Evolutionary conservation across 2,113 vertebrate species (phyloP), one percentile per base, ranked within the genome.

Genomic region (Lepus americanus): DNA sequence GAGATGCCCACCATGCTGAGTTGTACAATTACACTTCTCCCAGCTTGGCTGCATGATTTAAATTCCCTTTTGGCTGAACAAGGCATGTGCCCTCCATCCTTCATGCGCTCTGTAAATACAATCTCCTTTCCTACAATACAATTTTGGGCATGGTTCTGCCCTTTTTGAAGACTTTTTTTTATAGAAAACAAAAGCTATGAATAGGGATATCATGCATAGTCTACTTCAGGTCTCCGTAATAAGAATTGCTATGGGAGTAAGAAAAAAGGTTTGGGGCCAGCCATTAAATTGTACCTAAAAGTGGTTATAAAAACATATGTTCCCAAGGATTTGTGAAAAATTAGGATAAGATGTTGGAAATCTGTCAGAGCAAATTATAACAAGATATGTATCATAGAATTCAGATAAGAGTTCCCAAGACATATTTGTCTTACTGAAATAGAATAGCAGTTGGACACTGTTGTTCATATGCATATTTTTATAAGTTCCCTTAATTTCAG

Each of bases 71-170:
- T 14, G 14, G 1, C 55, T 19, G 14, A 59, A 59, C 19, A 17
- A 59, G 19, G 55, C 55, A 59, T 17, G 55, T 14, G 44, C 23
- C 33, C 17, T 64, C 39, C 4, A 0, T 64, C 2, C 10, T 29
- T 11, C 3, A 0, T 10, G 5, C 3, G 16, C 2, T 29, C 22
- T 4, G 53, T 3, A 2, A 6, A 39, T 44, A 44, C 44, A 36
- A 53, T 66, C 31, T 31, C 39, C 64, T 51, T 69, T 8, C 39
- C 79, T 74, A 25, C 1, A 17, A 27, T 14, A 10, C 16, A 53
- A 64, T 4, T 8, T 64, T 25, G 11, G 20, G 59, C 20, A 39
- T 31, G 19, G 23, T 76, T 36, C 44, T 39, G 17, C 8, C 29
- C 53, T 6, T 39, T 76, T 66, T 11, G 7, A 55, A 29, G 7